These are phyloP conservation scores for Stomatorhinus walkeri DNA, from an alignment of 2,797 vertebrate genomes.

Conservation along the genomic window DNA sequence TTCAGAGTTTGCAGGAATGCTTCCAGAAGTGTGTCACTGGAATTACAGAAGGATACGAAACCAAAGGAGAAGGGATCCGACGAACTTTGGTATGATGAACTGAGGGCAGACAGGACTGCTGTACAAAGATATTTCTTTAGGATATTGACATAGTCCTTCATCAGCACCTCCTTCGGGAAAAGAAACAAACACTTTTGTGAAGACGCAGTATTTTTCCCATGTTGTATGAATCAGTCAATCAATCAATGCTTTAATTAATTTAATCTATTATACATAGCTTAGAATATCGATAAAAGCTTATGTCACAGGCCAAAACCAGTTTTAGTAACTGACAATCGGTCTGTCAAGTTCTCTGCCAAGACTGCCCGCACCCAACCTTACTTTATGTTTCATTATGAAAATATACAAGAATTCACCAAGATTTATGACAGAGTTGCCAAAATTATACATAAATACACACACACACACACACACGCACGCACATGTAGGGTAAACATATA, in stretches of 20 bases:
- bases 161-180: constrained; percentile 38
- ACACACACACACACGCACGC: background rate
- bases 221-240: background rate
- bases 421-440: background rate
- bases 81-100: constrained; percentile 25
- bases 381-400: background rate
- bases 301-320: background rate
- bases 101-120: constrained; percentile 38
- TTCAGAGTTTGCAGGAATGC: constrained; percentile 47
- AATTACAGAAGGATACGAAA: constrained; percentile 51
- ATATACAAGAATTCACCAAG: background rate
- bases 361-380: background rate
- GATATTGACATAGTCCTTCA: constrained; percentile 43
- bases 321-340: background rate
- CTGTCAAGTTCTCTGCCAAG: background rate
- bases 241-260: background rate
- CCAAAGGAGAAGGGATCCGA: constrained; percentile 14
- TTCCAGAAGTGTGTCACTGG: constrained; percentile 56
- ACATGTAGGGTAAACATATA: too few species aligned
- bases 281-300: background rate
- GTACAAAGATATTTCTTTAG: constrained; percentile 53
- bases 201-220: background rate
- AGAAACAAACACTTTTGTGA: background rate
- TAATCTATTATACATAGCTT: background rate
- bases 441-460: background rate